These are phyloP conservation scores for Crotalus tigris DNA, from an alignment of 2,113 vertebrate species.

Conservation along the genomic window DNA sequence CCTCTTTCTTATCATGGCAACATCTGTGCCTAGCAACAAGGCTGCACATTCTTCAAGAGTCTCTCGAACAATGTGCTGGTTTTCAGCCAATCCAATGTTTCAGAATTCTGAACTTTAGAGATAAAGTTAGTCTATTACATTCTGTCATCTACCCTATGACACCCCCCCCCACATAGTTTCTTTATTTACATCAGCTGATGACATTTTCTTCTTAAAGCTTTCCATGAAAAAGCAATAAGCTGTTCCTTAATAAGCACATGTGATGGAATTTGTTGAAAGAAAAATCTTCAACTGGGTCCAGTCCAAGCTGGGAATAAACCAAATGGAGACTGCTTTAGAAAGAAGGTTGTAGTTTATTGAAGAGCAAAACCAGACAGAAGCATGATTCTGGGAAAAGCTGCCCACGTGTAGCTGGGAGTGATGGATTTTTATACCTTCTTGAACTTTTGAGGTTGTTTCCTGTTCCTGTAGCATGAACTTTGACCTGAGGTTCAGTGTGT, in stretches of 20 bases:
- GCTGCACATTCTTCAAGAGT: not conserved
- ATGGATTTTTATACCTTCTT: too few relatives aligned
- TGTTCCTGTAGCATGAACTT: too few relatives aligned
- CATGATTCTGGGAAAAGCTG: too few relatives aligned
- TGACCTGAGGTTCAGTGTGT: too few relatives aligned
- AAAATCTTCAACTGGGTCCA: too few relatives aligned
- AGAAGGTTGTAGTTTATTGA: too few relatives aligned
- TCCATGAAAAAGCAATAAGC: not conserved
- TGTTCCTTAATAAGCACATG: not conserved
- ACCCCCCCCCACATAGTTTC: not conserved
- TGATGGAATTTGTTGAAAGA: not conserved
- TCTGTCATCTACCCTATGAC: not conserved
- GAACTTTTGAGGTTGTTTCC: too few relatives aligned
- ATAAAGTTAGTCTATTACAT: not conserved
- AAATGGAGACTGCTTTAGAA: too few relatives aligned
- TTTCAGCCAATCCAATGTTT: not conserved
- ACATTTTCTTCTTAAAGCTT: not conserved
- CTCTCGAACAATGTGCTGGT: not conserved
- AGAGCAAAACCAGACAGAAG: too few relatives aligned
- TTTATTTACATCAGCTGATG: not conserved
- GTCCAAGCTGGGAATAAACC: too few relatives aligned
- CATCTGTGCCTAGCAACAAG: slow-evolving; percentile 34
- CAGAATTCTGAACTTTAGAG: not conserved
- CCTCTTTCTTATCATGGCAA: slow-evolving; percentile 10
- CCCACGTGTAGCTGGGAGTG: too few relatives aligned